phyloP scores from a whole-genome alignment of 2,113 vertebrate species.

The Muntiacus reevesi region DNA sequence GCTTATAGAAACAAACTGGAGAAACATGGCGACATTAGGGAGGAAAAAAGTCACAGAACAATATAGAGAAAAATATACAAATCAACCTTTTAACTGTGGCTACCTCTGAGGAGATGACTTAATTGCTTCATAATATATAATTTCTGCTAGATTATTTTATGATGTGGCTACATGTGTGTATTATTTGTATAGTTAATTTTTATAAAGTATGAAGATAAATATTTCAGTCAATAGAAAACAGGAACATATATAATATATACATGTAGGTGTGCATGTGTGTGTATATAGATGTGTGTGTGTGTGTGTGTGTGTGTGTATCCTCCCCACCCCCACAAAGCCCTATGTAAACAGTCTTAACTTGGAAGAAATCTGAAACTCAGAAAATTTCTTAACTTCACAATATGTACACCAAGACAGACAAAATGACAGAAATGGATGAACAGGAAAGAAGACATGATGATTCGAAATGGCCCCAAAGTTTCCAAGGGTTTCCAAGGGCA shows the following conservation, averaged over 20 bases:
- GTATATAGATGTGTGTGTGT: not conserved
- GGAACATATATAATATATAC: not conserved
- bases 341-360: not conserved
- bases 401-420: not conserved
- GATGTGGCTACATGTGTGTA: not conserved
- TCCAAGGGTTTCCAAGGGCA: not conserved
- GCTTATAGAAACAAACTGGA: not conserved
- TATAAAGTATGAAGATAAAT: not conserved
- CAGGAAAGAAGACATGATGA: not conserved
- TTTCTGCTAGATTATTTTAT: not conserved
- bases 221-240: not conserved
- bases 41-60: not conserved
- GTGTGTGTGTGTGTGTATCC: not conserved
- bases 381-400: slow-evolving; percentile 3
- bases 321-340: not conserved
- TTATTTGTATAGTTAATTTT: not conserved
- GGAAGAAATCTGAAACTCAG: not conserved
- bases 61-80: not conserved
- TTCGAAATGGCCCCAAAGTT: not conserved
- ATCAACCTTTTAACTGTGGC: not conserved
- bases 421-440: not conserved
- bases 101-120: not conserved
- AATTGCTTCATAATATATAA: not conserved
- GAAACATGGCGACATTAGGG: not conserved
- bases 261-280: not conserved